Conservation (phyloP, 2,888 invertebrate species). For the Chrysolina oricalcia region DNA sequence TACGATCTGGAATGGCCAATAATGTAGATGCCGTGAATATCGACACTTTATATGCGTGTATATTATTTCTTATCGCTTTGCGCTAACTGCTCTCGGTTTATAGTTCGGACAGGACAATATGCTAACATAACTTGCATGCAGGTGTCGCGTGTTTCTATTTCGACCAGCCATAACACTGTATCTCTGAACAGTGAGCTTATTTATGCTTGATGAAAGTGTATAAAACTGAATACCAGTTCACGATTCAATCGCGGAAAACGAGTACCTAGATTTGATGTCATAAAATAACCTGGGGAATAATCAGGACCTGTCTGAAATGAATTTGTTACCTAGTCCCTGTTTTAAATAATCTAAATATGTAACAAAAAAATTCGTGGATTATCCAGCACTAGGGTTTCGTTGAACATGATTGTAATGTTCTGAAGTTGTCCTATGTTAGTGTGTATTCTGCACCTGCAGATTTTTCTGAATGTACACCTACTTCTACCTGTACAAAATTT, state of each 20-base stretch:
- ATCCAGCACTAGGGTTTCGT: no score
- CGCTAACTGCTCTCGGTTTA: constrained; percentile 41
- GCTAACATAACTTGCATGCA: constrained; percentile 43
- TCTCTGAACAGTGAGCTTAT: constrained; percentile 28
- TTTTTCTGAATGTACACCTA: no score
- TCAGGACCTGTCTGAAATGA: neutral
- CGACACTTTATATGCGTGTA: constrained; percentile 31
- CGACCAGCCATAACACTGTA: constrained; percentile 34
- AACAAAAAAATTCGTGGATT: no score
- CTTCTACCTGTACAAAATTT: no score
- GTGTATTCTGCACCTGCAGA: no score
- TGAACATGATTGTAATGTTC: no score
- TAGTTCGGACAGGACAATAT: constrained; percentile 42
- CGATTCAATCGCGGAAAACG: constrained; percentile 7
- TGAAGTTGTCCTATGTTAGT: no score
- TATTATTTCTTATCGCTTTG: constrained; percentile 41
- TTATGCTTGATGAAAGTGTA: constrained; percentile 70
- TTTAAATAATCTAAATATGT: no score
- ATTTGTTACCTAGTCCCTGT: neutral
- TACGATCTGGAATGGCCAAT: constrained; percentile 23
- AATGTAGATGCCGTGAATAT: constrained; percentile 31
- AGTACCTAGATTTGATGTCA: neutral
- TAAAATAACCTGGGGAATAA: neutral
- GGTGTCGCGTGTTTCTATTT: constrained; percentile 42
- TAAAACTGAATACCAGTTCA: constrained; percentile 21